Percentiles rank a stretch among this genome's conserved stretches.
Evolutionary conservation across 2,888 invertebrate species (phyloP).

Genomic region (Chelonus formosanus): DNA sequence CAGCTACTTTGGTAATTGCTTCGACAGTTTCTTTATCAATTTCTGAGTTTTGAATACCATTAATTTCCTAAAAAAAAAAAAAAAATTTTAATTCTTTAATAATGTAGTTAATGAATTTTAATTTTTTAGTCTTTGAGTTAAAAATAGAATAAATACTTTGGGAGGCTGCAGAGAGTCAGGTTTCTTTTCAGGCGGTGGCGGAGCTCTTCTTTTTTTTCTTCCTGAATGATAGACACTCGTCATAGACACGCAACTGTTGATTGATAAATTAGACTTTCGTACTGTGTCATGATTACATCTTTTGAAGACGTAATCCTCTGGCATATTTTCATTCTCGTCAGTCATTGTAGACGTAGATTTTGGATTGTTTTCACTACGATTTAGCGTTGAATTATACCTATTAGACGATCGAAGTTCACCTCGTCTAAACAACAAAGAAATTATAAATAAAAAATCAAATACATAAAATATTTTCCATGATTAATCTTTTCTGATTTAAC

Average conservation of each 20-base stretch:
- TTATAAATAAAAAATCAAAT: conserved; percentile 1
- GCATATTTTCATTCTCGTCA: conserved; percentile 58
- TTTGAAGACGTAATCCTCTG: conserved; percentile 55
- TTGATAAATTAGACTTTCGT: conserved; percentile 58
- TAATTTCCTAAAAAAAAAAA: conserved; percentile 37
- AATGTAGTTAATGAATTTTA: too few relatives aligned
- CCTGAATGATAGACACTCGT: conserved; percentile 67
- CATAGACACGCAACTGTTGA: conserved; percentile 57
- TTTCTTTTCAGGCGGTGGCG: conserved; percentile 67
- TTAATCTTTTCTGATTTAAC: conserved; percentile 2
- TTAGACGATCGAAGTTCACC: conserved; percentile 54
- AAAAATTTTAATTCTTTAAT: not conserved
- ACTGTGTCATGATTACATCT: conserved; percentile 55
- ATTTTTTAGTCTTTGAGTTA: too few relatives aligned
- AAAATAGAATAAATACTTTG: conserved; percentile 41
- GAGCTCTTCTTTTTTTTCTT: conserved; percentile 74
- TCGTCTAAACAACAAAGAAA: conserved; percentile 45
- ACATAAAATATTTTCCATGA: conserved; percentile 15
- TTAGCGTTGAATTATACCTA: conserved; percentile 38
- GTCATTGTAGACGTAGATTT: conserved; percentile 44
- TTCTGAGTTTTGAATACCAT: not conserved
- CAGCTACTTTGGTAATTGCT: conserved; percentile 46
- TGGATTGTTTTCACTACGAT: conserved; percentile 32
- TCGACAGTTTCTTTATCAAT: conserved; percentile 46
- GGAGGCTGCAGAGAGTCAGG: conserved; percentile 46